Conservation (phyloP, 2,888 invertebrate genomes). For the Tridacna crocea region DNA sequence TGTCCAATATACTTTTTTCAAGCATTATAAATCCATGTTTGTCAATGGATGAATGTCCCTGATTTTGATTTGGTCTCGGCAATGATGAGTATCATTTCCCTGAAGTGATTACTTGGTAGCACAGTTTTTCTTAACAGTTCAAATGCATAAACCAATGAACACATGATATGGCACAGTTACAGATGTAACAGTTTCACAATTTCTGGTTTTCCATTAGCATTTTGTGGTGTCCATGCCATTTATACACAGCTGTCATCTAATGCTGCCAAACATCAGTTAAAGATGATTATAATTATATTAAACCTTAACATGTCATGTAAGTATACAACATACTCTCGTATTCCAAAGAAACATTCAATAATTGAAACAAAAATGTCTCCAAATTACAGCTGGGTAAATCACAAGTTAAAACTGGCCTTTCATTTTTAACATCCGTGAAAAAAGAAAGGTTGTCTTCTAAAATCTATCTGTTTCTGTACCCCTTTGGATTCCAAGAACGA, state of each 20-base stretch:
- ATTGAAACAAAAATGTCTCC: conserved; percentile 2
- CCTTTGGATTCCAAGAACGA: too few relatives aligned
- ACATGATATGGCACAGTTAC: conserved; percentile 24
- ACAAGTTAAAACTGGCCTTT: background rate
- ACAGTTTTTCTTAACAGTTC: conserved; percentile 47
- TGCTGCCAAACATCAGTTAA: conserved; percentile 22
- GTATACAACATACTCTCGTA: conserved; percentile 15
- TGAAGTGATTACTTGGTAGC: conserved; percentile 17
- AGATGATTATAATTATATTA: conserved; percentile 15
- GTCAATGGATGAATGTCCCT: conserved; percentile 19
- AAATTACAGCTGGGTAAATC: background rate
- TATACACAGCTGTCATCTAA: conserved; percentile 54
- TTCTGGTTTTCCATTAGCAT: background rate
- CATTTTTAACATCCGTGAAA: conserved; percentile 2
- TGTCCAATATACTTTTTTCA: background rate
- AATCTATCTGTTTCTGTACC: too few relatives aligned
- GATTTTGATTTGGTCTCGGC: conserved; percentile 11
- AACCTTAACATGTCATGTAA: conserved; percentile 21
- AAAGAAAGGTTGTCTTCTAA: background rate
- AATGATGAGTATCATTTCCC: background rate
- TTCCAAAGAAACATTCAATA: background rate
- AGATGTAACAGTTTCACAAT: conserved; percentile 1
- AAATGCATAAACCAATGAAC: conserved; percentile 53
- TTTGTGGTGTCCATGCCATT: conserved; percentile 18
- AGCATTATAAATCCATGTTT: background rate